Evolutionary conservation across 2,113 vertebrate species (phyloP).

Genomic region (Engraulis encrasicolus): DNA sequence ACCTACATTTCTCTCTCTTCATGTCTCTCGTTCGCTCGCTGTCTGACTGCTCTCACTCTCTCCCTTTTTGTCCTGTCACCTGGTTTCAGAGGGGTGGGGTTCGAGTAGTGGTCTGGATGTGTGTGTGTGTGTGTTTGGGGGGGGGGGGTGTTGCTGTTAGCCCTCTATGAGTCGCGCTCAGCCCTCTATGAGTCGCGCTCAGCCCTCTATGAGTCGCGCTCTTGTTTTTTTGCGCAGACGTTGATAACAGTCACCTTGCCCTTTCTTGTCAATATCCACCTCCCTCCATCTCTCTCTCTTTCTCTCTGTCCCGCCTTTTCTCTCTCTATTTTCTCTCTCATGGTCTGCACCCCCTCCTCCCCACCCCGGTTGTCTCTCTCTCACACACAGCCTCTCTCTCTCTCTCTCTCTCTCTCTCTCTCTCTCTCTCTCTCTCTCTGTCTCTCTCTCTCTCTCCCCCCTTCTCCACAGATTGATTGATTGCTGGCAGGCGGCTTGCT

Average conservation of each 20-base stretch:
- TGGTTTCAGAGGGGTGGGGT: not conserved
- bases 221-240: conserved; percentile 19
- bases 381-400: too few relatives aligned
- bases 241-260: conserved; percentile 37
- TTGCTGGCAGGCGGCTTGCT: not conserved
- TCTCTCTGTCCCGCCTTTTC: not conserved
- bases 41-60: not conserved
- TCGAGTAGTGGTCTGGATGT: too few relatives aligned
- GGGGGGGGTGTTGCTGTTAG: too few relatives aligned
- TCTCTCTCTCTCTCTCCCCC: not conserved
- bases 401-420: not conserved
- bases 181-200: conserved; percentile 30
- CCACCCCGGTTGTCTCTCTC: not conserved
- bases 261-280: conserved; percentile 21
- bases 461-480: conserved; percentile 4
- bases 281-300: not conserved
- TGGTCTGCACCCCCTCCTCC: too few relatives aligned
- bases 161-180: too few relatives aligned
- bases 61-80: not conserved
- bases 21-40: not conserved
- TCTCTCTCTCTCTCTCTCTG: too few relatives aligned
- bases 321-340: not conserved
- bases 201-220: not conserved
- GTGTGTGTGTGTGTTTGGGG: too few relatives aligned
- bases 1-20: not conserved